Percentiles rank a stretch among this genome's conserved stretches.
Conservation (phyloP, 2,888 invertebrate species). For the Pocota personata region DNA sequence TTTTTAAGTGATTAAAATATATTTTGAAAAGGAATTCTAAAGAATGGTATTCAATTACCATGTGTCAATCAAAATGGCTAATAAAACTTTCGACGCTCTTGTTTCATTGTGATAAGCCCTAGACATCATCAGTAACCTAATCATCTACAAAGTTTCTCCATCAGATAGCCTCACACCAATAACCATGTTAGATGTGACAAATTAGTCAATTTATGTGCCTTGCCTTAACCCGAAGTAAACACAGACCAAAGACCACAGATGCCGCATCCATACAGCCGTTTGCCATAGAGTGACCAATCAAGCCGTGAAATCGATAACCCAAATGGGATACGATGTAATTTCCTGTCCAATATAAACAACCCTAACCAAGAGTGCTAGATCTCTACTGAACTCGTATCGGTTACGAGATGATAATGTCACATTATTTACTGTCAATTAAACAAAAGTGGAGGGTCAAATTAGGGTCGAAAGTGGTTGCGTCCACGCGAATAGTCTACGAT, state of each 20-base stretch:
- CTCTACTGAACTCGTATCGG: background rate
- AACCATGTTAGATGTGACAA: constrained; percentile 3
- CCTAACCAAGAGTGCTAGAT: background rate
- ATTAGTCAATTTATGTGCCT: constrained; percentile 5
- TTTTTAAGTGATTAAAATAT: no score
- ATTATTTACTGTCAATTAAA: constrained; percentile 37
- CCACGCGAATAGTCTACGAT: background rate
- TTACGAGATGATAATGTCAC: constrained; percentile 3
- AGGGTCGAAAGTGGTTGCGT: background rate
- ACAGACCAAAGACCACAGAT: constrained; percentile 6
- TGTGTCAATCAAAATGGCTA: background rate
- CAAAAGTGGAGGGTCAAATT: background rate
- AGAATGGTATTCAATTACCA: background rate
- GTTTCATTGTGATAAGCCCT: background rate
- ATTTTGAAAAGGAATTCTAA: no score
- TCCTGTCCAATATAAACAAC: background rate
- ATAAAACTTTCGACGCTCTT: background rate
- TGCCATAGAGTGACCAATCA: background rate
- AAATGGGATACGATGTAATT: background rate
- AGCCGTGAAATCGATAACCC: constrained; percentile 7
- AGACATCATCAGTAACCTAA: background rate
- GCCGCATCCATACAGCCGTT: background rate
- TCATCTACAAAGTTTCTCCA: background rate
- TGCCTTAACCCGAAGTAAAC: background rate
- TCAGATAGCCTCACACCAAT: background rate